Conservation (phyloP, 2,797 vertebrate genomes). For the Parambassis ranga region DNA sequence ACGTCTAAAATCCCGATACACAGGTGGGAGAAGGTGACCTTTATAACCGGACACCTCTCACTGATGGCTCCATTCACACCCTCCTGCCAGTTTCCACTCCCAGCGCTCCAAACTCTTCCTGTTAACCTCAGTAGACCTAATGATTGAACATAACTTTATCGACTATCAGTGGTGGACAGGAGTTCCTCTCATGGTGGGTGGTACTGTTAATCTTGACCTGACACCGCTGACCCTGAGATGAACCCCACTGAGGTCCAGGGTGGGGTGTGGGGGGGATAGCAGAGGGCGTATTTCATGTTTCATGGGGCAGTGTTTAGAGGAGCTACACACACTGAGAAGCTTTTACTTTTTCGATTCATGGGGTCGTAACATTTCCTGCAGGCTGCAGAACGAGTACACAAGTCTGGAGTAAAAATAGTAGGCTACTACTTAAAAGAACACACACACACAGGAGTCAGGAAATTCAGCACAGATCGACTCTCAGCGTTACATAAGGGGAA, state of each 20-base stretch:
- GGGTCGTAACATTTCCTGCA: constrained; percentile 71
- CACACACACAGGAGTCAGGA: constrained; percentile 21
- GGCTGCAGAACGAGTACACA: constrained; percentile 64
- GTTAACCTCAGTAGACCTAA: neutral
- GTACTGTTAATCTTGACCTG: constrained; percentile 41
- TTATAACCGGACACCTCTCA: neutral
- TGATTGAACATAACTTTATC: no score
- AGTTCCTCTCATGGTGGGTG: constrained; percentile 46
- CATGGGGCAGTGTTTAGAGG: constrained; percentile 50
- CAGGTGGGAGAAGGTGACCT: neutral
- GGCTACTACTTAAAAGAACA: constrained; percentile 48
- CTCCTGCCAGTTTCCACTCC: neutral
- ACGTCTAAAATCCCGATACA: neutral
- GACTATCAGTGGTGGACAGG: constrained; percentile 48
- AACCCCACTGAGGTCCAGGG: constrained; percentile 43
- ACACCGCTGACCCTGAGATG: constrained; percentile 51
- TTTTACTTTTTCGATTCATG: constrained; percentile 57
- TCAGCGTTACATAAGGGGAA: constrained; percentile 65
- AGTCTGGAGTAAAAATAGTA: constrained; percentile 75
- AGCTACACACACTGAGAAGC: constrained; percentile 38
- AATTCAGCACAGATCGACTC: constrained; percentile 64
- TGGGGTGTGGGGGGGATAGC: no score
- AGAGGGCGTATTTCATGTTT: constrained; percentile 57
- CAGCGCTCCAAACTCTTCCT: neutral
- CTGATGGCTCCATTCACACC: neutral